Percentiles rank a stretch among this genome's conserved stretches.
Conservation (phyloP, 2,113 vertebrate species). For the Pimephales promelas region DNA sequence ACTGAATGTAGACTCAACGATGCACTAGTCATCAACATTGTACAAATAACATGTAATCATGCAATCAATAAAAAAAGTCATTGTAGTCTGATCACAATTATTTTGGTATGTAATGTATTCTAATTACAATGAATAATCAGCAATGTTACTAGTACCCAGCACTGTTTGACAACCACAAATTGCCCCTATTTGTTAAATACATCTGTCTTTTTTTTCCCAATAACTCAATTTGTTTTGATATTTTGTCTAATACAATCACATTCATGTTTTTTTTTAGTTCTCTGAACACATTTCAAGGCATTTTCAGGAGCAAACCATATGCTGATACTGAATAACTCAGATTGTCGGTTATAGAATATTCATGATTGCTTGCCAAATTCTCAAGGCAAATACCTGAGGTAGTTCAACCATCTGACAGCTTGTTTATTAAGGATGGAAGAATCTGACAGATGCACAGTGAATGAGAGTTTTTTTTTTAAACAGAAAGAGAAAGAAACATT, state of each 20-base stretch:
- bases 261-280: not conserved
- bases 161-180: too few relatives aligned
- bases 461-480: constrained; percentile 46
- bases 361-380: constrained; percentile 38
- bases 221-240: not conserved
- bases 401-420: constrained; percentile 48
- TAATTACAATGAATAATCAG: too few relatives aligned
- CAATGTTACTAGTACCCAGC: too few relatives aligned
- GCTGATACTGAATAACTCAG: constrained; percentile 29
- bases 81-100: too few relatives aligned
- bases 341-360: constrained; percentile 48
- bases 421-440: constrained; percentile 45
- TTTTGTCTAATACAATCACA: not conserved
- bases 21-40: too few relatives aligned
- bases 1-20: too few relatives aligned
- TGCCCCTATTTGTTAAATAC: too few relatives aligned
- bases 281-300: not conserved
- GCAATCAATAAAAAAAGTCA: too few relatives aligned
- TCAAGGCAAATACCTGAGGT: constrained; percentile 50
- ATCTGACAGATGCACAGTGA: constrained; percentile 49
- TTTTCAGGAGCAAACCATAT: not conserved
- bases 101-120: too few relatives aligned
- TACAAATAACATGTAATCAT: too few relatives aligned
- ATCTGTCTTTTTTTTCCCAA: not conserved
- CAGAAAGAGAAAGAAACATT: not conserved